Evolutionary conservation across 2,797 vertebrate species (phyloP), one percentile per base, ranked within the genome.

Genomic region (Chelon labrosus): DNA sequence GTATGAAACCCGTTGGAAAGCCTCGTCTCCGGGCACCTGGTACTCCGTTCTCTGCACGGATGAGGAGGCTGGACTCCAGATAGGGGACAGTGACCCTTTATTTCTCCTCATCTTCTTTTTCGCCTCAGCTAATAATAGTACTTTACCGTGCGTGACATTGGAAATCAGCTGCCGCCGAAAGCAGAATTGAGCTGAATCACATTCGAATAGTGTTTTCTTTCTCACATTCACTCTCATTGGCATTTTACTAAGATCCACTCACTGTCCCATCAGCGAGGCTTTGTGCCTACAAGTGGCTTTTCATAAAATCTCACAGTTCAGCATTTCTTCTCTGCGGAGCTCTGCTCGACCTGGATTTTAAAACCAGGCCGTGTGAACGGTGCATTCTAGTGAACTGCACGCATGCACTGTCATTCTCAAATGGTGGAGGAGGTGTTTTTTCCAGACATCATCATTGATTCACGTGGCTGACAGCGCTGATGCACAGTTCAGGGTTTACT

Each of bases 331-430:
- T 54, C 35, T 54, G 51, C 12, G 17, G 14, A 1, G 4, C 37
- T 64, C 42, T 37, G 42, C 70, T n/a, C 53, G 50, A 10, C 9
- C n/a, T 47, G 69, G 6, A 37, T 3, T 19, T 3, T 19, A 4
- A 73, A 74, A 67, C 44, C 51, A 46, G n/a, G 51, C 19, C 31
- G 5, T 35, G 31, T 35, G 31, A 31, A 31, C 7, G 31, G 7
- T 7, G 7, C 31, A 31, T 31, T 31, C 31, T 31, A 31, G 5
- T 31, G 31, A 7, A 35, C 31, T 35, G 31, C 31, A 35, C 7
- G 31, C 31, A 35, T 35, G 6, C 5, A 35, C 31, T 44, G 19
- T 6, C 7, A 16, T 49, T 41, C 8, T 16, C 35, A 22, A n/a
- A 41, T 12, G 17, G 27, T 58, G 9, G 16, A 17, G 19, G 16